Evolutionary conservation across 2,888 invertebrate genomes (phyloP), one percentile per base, ranked within the genome.

Genomic region (Yponomeuta cagnagella): DNA sequence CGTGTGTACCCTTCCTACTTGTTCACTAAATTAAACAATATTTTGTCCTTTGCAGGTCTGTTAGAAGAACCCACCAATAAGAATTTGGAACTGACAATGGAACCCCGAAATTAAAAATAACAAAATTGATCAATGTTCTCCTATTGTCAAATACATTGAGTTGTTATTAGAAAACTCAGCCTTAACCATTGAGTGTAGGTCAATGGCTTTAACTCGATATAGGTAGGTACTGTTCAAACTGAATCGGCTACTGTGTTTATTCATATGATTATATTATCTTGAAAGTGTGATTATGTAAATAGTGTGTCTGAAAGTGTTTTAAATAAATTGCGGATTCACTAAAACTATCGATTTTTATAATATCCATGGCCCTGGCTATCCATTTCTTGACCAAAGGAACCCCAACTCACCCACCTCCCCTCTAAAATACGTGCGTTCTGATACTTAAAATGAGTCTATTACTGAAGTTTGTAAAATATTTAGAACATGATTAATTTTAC

Each of bases 271-370:
- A 12, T 58, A 58, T 15, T 58, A 58, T 58, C 52, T 58, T 58
- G 52, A 9, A 58, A 58, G 15, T 58, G 52, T 58, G 52, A 58
- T 58, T 12, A 58, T 15, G 52, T 58, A 4, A 58, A 58, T 58
- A 58, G 52, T 58, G 52, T 15, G 52, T 58, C 52, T 58, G 52
- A 58, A 15, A 58, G 12, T 43, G 43, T 65, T 30, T 5, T 65
- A 65, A 64, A 58, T 58, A 58, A 58, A 58, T 58, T 15, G 52
- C 52, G 15, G 52, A 58, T 58, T 58, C 52, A 58, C 52, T 58
- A 58, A 15, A 15, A 15, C 15, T 15, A 12, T 58, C 12, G 52
- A 15, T 58, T 58, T 58, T 15, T 58, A 12, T 58, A 15, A 15
- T 58, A 15, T 58, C 52, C 15, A 43, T 43, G 43, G 8, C 43